phyloP scores from a whole-genome alignment of 2,113 vertebrate species.

The Microtus montanus region DNA sequence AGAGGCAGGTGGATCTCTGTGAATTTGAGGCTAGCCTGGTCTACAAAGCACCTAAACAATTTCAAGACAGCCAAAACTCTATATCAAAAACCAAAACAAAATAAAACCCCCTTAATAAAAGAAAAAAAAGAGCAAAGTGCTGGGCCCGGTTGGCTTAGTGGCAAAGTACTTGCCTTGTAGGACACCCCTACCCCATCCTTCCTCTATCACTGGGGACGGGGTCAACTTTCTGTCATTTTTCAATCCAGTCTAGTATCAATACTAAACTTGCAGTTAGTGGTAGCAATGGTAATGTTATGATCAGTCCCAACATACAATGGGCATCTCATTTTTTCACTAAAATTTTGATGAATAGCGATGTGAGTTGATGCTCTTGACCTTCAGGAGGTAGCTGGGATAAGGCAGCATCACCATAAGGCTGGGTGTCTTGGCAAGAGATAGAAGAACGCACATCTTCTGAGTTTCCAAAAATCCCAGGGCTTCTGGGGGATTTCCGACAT shows the following conservation, averaged over 20 bases:
- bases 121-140: background rate
- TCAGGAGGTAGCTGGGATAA: slow-evolving; percentile 32
- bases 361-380: slow-evolving; percentile 8
- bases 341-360: background rate
- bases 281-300: background rate
- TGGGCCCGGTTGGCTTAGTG: background rate
- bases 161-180: background rate
- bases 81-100: background rate
- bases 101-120: background rate
- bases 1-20: background rate
- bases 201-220: background rate
- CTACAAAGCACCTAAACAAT: background rate
- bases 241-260: background rate
- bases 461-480: slow-evolving; percentile 49
- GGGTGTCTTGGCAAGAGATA: slow-evolving; percentile 56
- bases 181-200: background rate
- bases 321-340: background rate
- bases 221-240: background rate
- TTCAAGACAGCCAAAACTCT: background rate
- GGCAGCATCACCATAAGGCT: background rate
- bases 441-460: slow-evolving; percentile 41
- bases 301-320: background rate
- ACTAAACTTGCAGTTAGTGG: background rate
- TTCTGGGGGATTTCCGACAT: slow-evolving; percentile 75
- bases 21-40: background rate